Percentiles rank a stretch among this genome's conserved stretches.
Conservation (phyloP, 2,113 vertebrate genomes). For the Nerophis ophidion region DNA sequence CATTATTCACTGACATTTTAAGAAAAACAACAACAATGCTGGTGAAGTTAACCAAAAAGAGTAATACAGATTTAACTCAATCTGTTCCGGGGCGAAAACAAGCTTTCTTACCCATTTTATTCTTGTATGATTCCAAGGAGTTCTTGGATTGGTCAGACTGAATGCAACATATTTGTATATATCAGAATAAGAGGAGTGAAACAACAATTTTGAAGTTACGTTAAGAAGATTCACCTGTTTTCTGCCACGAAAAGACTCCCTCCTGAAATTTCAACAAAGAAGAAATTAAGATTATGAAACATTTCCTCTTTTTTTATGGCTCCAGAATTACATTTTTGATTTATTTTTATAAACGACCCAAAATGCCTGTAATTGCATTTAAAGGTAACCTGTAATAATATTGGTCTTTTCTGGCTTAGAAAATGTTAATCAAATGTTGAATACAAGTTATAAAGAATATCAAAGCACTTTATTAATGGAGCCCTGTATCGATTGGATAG, state of each 20-base stretch:
- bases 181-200: neutral
- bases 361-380: too few species aligned
- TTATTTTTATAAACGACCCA: too few species aligned
- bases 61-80: neutral
- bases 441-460: too few species aligned
- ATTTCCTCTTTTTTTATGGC: too few species aligned
- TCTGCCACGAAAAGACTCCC: slow-evolving; percentile 44
- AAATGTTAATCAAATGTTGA: too few species aligned
- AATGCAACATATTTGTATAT: slow-evolving; percentile 18
- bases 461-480: too few species aligned
- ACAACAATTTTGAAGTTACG: neutral
- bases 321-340: too few species aligned
- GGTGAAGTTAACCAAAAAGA: neutral
- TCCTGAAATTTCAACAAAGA: slow-evolving; percentile 39
- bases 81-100: neutral
- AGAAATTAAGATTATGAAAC: too few species aligned
- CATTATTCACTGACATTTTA: neutral
- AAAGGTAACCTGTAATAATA: too few species aligned
- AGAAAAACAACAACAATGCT: neutral
- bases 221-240: slow-evolving; percentile 41
- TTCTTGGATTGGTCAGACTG: slow-evolving; percentile 64
- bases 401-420: too few species aligned
- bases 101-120: slow-evolving; percentile 65
- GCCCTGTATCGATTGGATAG: too few species aligned
- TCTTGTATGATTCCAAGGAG: slow-evolving; percentile 55